phyloP scores from a whole-genome alignment of 2,888 invertebrate species.

The Scaptomyza flava region DNA sequence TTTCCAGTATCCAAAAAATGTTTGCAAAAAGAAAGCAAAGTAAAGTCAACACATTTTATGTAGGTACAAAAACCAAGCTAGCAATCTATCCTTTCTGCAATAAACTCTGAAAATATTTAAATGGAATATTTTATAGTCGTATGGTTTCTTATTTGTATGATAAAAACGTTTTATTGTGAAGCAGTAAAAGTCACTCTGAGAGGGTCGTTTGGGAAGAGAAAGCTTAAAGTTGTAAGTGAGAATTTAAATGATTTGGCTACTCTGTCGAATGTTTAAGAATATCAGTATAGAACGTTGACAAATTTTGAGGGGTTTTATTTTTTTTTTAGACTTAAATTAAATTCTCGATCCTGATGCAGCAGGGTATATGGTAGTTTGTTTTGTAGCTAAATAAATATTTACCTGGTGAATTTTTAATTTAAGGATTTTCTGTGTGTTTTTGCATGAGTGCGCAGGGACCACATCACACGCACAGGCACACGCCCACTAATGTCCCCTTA shows the following conservation, averaged over 20 bases:
- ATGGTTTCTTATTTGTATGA: conserved; percentile 23
- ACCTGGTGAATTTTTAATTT: conserved; percentile 48
- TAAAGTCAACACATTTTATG: conserved; percentile 7
- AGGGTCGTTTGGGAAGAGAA: not conserved
- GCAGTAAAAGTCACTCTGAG: conserved; percentile 7
- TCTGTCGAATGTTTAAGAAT: not conserved
- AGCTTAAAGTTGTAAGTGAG: not conserved
- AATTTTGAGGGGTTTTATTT: not conserved
- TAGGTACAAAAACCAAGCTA: not conserved
- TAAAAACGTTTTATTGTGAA: conserved; percentile 12
- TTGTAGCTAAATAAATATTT: conserved; percentile 42
- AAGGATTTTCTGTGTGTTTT: conserved; percentile 8
- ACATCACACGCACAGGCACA: conserved; percentile 21
- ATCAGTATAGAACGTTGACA: not conserved
- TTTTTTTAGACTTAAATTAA: conserved; percentile 20
- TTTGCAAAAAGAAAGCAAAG: conserved; percentile 34
- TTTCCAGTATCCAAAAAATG: conserved; percentile 7
- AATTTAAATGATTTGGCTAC: not conserved
- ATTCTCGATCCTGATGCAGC: not conserved
- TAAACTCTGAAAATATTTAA: not conserved
- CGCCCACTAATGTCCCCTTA: not conserved
- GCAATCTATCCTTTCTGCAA: not conserved
- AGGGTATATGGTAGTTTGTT: conserved; percentile 13
- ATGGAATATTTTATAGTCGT: conserved; percentile 23
- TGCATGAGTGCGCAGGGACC: conserved; percentile 11